Evolutionary conservation across 1,140 invertebrate species (phyloP), one percentile per base, ranked within the genome.

Genomic region (Bombyx mandarina): DNA sequence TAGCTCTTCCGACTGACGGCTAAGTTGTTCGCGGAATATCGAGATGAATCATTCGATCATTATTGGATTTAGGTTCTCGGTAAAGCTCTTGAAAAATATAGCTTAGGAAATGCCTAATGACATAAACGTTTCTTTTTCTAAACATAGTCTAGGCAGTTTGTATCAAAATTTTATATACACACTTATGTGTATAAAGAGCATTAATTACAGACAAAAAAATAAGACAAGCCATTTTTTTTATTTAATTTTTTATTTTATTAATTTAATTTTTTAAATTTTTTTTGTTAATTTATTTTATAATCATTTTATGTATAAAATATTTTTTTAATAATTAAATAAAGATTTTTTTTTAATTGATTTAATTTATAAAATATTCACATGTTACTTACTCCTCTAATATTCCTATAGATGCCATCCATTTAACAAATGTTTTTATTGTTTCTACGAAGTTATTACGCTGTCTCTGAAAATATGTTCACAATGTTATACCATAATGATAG

Each of bases 11-110:
- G 54, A 65, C 63, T 66, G 43, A 43, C 55, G 60, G 55, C 57
- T 66, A 56, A 45, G 9, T n/a, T 49, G 57, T 70, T 73, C 61
- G 56, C 50, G 61, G 62, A 71, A 70, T 66, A 60, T 61, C 56
- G 12, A 58, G 56, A 62, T 66, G 67, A 69, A 42, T 69, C 64
- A 69, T 58, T 35, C 52, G 46, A 55, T 46, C 56, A 47, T 43
- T 53, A 51, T 51, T n/a, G 6, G 4, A 51, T 51, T 51, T 35
- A 35, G 4, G 4, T 35, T 35, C 26, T 35, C 26, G 26, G 26
- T 35, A 35, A 35, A 35, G 26, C 4, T 35, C 26, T 35, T 35
- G 26, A 35, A 35, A 35, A 35, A 35, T 35, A 35, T 35, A 35
- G 26, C 26, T 35, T 35, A 35, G 26, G 26, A 35, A 35, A 35